Conservation (phyloP, 2,113 vertebrate species). For the Clarias magur region DNA sequence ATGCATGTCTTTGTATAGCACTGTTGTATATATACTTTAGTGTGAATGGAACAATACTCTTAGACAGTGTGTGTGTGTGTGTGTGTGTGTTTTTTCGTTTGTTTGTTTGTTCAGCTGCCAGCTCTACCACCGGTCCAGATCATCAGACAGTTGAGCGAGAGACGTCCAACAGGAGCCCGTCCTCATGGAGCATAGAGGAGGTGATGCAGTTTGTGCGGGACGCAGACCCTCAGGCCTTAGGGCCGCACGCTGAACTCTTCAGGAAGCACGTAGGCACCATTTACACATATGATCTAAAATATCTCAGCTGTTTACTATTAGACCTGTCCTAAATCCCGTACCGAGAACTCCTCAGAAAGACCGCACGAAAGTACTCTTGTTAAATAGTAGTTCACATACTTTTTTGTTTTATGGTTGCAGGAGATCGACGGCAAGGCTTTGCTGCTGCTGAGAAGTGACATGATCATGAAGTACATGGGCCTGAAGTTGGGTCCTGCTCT, state of each 20-base stretch:
- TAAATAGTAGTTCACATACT: background rate
- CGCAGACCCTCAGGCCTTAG: slow-evolving; percentile 87
- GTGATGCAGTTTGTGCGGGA: slow-evolving; percentile 90
- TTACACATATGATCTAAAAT: background rate
- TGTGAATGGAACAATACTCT: background rate
- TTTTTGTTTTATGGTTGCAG: slow-evolving; percentile 65
- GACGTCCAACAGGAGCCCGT: slow-evolving; percentile 73
- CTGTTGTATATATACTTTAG: background rate
- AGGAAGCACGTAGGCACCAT: slow-evolving; percentile 86
- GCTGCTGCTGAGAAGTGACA: slow-evolving; percentile 85
- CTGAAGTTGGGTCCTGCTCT: slow-evolving; percentile 91
- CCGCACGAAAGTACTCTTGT: background rate
- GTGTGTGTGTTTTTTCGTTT: background rate
- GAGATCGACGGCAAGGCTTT: slow-evolving; percentile 95
- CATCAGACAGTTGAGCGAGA: slow-evolving; percentile 80
- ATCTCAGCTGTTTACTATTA: background rate
- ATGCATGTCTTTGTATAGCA: background rate
- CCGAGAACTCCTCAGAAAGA: background rate
- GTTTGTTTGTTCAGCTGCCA: slow-evolving; percentile 74
- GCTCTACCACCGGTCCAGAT: slow-evolving; percentile 87
- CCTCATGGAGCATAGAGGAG: slow-evolving; percentile 92
- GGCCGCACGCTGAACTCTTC: slow-evolving; percentile 88
- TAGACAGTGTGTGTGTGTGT: slow-evolving; percentile 19
- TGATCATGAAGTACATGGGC: slow-evolving; percentile 96
- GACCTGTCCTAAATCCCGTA: background rate